phyloP scores from a whole-genome alignment of 2,797 vertebrate species.

The Telmatherina bonti region DNA sequence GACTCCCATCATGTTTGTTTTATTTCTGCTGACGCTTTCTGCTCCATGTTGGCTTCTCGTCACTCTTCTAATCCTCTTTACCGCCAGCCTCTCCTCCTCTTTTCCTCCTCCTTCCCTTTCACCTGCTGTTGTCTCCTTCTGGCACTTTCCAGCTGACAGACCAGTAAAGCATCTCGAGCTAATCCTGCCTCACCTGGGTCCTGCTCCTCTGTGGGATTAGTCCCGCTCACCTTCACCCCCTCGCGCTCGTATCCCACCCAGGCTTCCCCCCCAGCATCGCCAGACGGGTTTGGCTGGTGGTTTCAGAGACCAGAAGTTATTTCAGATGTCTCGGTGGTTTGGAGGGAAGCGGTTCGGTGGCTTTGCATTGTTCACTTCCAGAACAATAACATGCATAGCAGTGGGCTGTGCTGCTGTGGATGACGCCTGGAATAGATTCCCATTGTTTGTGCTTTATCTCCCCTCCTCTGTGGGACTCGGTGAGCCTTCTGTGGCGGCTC shows the following conservation, averaged over 20 bases:
- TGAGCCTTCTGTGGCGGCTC: constrained; percentile 23
- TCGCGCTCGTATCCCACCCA: constrained; percentile 25
- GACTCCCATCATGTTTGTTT: constrained; percentile 19
- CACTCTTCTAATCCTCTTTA: constrained; percentile 59
- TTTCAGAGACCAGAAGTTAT: background rate
- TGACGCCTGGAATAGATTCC: constrained; percentile 37
- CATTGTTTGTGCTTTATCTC: constrained; percentile 33
- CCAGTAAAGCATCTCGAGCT: constrained; percentile 14
- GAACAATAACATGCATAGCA: constrained; percentile 26
- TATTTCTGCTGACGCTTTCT: background rate
- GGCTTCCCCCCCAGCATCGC: constrained; percentile 28
- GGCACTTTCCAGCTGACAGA: constrained; percentile 16
- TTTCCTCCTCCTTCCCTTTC: background rate
- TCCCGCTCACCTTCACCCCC: background rate
- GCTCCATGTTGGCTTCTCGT: constrained; percentile 53
- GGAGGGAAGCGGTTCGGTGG: background rate
- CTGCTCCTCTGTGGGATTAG: constrained; percentile 43
- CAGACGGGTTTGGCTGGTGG: background rate
- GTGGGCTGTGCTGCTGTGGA: constrained; percentile 12
- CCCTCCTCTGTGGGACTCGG: constrained; percentile 21
- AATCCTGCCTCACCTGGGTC: constrained; percentile 49
- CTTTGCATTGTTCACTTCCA: constrained; percentile 15
- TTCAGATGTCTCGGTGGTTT: background rate
- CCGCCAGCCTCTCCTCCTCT: constrained; percentile 18
- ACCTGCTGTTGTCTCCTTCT: background rate